Evolutionary conservation across 92 coral and sea anemone species (phyloP), one percentile per base, ranked within the genome.

Genomic region (Porites lobata): DNA sequence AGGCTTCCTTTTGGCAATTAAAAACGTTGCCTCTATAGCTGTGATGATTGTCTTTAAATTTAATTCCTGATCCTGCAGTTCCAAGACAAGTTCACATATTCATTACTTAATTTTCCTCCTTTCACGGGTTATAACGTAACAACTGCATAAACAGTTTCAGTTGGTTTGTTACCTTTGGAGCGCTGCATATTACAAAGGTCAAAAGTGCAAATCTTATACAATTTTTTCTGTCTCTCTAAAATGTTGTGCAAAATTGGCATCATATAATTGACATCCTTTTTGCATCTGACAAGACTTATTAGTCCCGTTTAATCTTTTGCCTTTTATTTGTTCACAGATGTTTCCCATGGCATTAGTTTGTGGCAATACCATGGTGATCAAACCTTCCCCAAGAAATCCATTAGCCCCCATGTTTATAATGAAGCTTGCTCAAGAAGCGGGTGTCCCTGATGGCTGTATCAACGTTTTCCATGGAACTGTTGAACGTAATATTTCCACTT

Each of bases 341-440:
- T 97, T 97, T 64, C 99, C 99, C 3, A 68, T 97, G 90, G 99
- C 99, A 19, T 66, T 94, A 24, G 99, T 97, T 7, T 97, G 99
- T 64, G 99, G 99, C 26, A 97, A 97, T 75, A 95, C 99, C 4
- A 95, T 87, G 85, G 85, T 97, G 70, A 68, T 97, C 75, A 97
- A 97, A 74, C 99, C 99, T 52, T 97, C 99, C 0, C 98, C 96
- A 77, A 92, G 99, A 57, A 97, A 95, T 52, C 99, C 99, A 65
- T 96, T 96, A 7, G 93, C 99, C 21, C 83, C 91, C 65, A 97
- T 97, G 99, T 86, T 97, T 76, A 86, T 97, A 56, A 85, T 95
- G 59, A 94, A 97, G 90, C 94, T 97, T 79, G 99, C 98, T 50
- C 98, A 97, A 87, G 99, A 97, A 78, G 96, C 99, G 14, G 99